Conservation (phyloP, 64 coral and sea anemone species). For the Platygyra sinensis region DNA sequence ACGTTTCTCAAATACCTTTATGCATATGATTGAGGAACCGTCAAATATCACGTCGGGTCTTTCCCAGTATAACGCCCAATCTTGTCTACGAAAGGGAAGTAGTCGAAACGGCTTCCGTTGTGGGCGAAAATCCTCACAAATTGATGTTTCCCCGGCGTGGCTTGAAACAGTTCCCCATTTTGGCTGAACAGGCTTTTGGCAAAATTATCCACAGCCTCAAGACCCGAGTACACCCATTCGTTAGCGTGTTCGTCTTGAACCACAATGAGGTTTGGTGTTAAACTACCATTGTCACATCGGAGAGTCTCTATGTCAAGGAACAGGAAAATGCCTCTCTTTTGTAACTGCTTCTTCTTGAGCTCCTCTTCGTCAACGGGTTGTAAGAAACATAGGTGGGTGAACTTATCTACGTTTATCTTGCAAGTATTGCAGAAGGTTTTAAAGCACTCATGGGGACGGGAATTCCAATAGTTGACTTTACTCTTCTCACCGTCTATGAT, state of each 20-base stretch:
- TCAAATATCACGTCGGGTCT: background rate
- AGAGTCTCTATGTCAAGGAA: background rate
- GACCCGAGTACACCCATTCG: background rate
- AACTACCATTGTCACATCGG: background rate
- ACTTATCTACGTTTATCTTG: background rate
- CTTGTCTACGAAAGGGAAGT: background rate
- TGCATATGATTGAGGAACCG: background rate
- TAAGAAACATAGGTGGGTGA: background rate
- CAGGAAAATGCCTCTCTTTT: background rate
- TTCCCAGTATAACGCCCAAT: background rate
- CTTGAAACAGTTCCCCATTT: background rate
- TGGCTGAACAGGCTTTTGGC: too few species aligned
- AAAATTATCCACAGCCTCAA: background rate
- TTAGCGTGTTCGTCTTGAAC: background rate
- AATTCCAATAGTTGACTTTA: background rate
- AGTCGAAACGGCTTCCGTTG: background rate
- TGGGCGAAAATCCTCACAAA: background rate
- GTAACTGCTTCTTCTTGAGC: background rate
- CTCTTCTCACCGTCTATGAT: background rate
- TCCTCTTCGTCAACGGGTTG: background rate
- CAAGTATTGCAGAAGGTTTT: background rate
- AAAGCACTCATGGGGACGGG: background rate
- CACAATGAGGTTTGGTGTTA: background rate
- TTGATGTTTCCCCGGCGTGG: background rate
- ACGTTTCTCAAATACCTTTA: background rate